Base-by-base conservation (phyloP, 1,140 invertebrate species). In the Eriosoma lanigerum region DNA sequence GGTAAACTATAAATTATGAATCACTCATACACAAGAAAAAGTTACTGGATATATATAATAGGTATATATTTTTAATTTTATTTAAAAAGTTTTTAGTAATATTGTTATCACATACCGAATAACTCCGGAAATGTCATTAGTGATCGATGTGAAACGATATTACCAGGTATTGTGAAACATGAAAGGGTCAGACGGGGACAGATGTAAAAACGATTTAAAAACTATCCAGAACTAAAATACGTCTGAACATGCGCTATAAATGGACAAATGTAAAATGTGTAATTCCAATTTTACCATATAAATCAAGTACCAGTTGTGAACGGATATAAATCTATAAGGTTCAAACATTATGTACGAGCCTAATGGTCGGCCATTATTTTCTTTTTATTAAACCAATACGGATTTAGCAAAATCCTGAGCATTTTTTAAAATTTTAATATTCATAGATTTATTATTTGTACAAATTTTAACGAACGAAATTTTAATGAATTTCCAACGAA, bases 351-450 rank as follows among this genome's bases (percentile, higher is more conserved):
- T 76, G 29, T 76, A 56, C 54, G 5, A 44, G 52, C 52, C 72
- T 76, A 76, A 76, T 58, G 72, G 52, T 29, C 52, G 72, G 52
- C 52, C 72, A 76, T 76, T 76, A 76, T 76, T 76, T 76, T 58
- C 32, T 56, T 76, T 75, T 76, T 26, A 56, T 76, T 58, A 38
- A 52, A 10, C 52, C 38, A 24, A 32, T 44, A 58, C 29, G 32
- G 52, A 76, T 76, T 76, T 56, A 52, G 72, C 72, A 24, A 56
- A 21, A 66, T 44, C 54, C 32, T 52, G 21, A n/a, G 19, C 26
- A 24, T 32, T 32, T 62, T 62, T 24, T 19, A 19, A 1, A 32
- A 32, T 62, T 32, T 62, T 3, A 10, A 62, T 32, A 32, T 38
- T 38, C 32, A 38, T 38, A 38, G 8, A 38, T 38, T 38, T 8